Evolutionary conservation across 1,140 invertebrate species (phyloP), one percentile per base, ranked within the genome.

Genomic region (Drosophila willistoni): DNA sequence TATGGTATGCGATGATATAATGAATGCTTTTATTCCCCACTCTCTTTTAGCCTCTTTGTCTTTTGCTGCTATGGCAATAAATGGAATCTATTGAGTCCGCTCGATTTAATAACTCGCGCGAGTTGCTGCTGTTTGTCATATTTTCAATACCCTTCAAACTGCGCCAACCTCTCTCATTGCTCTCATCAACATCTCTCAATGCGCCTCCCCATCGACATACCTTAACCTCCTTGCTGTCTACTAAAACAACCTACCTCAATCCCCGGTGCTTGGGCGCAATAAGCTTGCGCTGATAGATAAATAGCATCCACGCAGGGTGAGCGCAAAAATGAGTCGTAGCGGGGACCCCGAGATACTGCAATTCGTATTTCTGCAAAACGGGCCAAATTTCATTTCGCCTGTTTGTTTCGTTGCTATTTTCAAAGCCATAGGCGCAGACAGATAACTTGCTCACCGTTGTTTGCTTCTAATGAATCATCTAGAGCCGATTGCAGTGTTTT

Each of bases 41-140:
- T 9, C 12, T 42, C 36, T 6, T 7, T 29, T 9, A 7, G 22
- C 29, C 57, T 7, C 19, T 61, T 12, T 62, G 39, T 33, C 22
- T 41, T 44, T 44, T 41, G 60, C 60, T 62, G 64, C 64, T 57
- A 78, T 72, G 79, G 64, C 75, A 72, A 85, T 87, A 85, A 86
- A 86, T 87, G 83, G 71, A 85, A 85, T 79, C 85, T 87, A 82
- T 87, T 86, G 79, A 87, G 83, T 76, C 83, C 68, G 79, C 76
- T 75, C 82, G 75, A 86, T 85, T 81, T 85, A 87, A 85, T 85
- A 85, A 82, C 79, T 79, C 65, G 68, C 67, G 82, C 79, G 75
- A 79, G 73, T 79, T 68, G 68, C 82, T 33, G 25, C 44, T 85
- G 82, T 81, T 86, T 86, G 82, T 85, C 83, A 86, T 85, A 82